Percentiles rank a stretch among this genome's conserved stretches.
Evolutionary conservation across 2,113 vertebrate genomes (phyloP).

Genomic region (Thamnaconus septentrionalis): DNA sequence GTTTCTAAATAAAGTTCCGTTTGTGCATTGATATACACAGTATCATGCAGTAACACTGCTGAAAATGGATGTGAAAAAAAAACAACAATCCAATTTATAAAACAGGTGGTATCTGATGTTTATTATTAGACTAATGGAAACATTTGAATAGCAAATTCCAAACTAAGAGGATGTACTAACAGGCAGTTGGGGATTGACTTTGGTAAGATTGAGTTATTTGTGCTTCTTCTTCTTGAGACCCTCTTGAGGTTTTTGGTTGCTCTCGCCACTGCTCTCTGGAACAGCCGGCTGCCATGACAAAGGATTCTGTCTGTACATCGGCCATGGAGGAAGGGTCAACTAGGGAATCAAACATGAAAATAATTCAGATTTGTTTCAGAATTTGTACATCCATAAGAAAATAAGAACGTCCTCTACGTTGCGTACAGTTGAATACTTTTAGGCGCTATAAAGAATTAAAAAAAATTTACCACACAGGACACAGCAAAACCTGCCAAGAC

Average conservation of each 20-base stretch:
- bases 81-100: constrained; percentile 14
- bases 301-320: constrained; percentile 90
- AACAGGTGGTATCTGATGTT: constrained; percentile 31
- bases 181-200: neutral
- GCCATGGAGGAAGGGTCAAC: constrained; percentile 96
- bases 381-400: neutral
- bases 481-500: constrained; percentile 90
- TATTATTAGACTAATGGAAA: constrained; percentile 19
- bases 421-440: neutral
- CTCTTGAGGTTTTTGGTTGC: constrained; percentile 84
- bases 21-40: neutral
- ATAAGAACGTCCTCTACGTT: neutral
- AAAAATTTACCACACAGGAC: constrained; percentile 88
- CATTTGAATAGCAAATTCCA: constrained; percentile 7
- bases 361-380: neutral
- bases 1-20: too few relatives aligned
- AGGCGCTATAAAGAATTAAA: neutral
- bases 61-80: neutral
- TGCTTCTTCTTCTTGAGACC: constrained; percentile 91
- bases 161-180: constrained; percentile 35
- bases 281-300: constrained; percentile 89
- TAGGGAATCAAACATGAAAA: constrained; percentile 35
- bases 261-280: constrained; percentile 78
- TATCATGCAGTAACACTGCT: neutral
- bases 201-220: constrained; percentile 72